These are phyloP conservation scores for Chrysocyon brachyurus DNA, from an alignment of 2,797 vertebrate genomes.

Conservation along the genomic window DNA sequence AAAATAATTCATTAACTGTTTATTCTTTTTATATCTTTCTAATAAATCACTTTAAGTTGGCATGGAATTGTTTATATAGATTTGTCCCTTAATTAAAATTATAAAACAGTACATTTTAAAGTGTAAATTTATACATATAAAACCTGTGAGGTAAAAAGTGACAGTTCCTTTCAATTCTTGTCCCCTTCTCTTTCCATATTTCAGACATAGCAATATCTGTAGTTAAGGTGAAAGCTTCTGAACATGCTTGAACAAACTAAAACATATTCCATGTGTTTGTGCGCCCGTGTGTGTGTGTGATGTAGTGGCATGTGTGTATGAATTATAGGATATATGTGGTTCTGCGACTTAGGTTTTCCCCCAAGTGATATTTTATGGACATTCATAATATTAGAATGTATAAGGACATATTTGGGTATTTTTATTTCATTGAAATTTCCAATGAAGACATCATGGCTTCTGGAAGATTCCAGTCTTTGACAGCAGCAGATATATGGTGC, in stretches of 20 bases:
- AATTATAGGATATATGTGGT: background rate
- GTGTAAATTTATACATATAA: background rate
- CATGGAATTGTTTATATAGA: background rate
- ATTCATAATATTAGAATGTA: background rate
- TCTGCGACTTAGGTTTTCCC: background rate
- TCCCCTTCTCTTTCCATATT: background rate
- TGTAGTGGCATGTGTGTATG: background rate
- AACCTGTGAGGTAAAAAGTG: background rate
- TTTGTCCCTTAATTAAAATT: conserved; percentile 23
- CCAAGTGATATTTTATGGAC: no score
- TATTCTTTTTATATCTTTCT: background rate
- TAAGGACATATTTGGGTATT: background rate
- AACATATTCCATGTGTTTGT: background rate
- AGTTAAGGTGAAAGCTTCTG: background rate
- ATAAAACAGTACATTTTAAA: background rate
- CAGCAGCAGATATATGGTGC: background rate
- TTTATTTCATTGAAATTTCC: conserved; percentile 10
- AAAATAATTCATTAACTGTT: background rate
- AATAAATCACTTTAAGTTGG: background rate
- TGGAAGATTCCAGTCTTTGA: background rate
- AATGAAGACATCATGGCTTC: background rate
- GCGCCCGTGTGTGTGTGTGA: no score
- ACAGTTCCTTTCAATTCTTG: background rate
- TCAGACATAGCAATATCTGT: background rate
- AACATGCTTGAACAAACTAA: background rate